phyloP scores from a whole-genome alignment of 1,140 invertebrate genomes.

The Popillia japonica region DNA sequence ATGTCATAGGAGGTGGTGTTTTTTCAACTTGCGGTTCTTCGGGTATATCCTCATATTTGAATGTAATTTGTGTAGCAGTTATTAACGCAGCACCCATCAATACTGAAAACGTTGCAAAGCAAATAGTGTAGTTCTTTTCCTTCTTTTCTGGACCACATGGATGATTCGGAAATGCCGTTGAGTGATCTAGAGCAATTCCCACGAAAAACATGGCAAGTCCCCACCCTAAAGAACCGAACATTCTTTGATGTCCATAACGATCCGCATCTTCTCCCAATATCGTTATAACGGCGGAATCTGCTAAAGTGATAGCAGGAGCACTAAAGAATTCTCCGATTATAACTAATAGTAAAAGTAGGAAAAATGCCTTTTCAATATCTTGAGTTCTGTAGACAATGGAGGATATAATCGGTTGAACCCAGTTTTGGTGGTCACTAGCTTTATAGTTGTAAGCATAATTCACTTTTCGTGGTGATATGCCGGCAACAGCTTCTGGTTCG shows the following conservation, averaged over 20 bases:
- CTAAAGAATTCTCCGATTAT: constrained; percentile 97
- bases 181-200: constrained; percentile 97
- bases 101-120: constrained; percentile 97
- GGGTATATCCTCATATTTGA: constrained; percentile 73
- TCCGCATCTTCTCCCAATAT: constrained; percentile 92
- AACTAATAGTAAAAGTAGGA: constrained; percentile 89
- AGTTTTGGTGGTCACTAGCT: constrained; percentile 74
- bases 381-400: constrained; percentile 87
- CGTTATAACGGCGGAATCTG: constrained; percentile 92
- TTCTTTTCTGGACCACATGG: constrained; percentile 87
- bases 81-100: constrained; percentile 95
- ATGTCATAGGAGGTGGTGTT: constrained; percentile 61
- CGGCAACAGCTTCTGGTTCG: constrained; percentile 61
- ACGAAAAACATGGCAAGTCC: constrained; percentile 98
- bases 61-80: constrained; percentile 87
- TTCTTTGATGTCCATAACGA: constrained; percentile 94
- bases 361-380: constrained; percentile 96
- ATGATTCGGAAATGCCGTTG: constrained; percentile 87
- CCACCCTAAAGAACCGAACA: constrained; percentile 99
- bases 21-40: constrained; percentile 56
- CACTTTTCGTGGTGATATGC: constrained; percentile 80
- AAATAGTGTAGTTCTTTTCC: constrained; percentile 98
- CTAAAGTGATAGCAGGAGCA: constrained; percentile 96
- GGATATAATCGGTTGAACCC: constrained; percentile 91
- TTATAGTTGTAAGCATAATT: constrained; percentile 85